Percentiles rank a stretch among this genome's conserved stretches.
phyloP scores from a whole-genome alignment of 2,888 invertebrate species.

The Latrodectus elegans region DNA sequence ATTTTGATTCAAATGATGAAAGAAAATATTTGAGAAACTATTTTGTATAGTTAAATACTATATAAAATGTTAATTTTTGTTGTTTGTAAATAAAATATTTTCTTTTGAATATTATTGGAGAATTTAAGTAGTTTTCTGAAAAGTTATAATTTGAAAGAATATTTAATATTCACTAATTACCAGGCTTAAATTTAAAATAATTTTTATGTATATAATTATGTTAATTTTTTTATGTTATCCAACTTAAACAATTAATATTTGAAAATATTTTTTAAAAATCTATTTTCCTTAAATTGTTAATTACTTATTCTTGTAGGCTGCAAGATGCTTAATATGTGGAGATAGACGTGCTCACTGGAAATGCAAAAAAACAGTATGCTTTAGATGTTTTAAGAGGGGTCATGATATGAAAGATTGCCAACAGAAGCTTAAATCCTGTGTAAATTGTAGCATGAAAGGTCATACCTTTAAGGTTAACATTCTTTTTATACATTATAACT shows the following conservation, averaged over 20 bases:
- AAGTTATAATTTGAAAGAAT: too few relatives aligned
- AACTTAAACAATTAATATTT: not conserved
- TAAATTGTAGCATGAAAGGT: constrained; percentile 31
- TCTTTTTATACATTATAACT: not conserved
- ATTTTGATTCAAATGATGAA: too few relatives aligned
- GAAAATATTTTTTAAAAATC: not conserved
- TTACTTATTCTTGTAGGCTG: constrained; percentile 11
- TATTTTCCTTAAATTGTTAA: not conserved
- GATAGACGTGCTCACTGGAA: not conserved
- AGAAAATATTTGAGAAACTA: too few relatives aligned
- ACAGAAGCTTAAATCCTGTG: not conserved
- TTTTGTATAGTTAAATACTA: too few relatives aligned
- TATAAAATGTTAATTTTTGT: too few relatives aligned
- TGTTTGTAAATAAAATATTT: too few relatives aligned
- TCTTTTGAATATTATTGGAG: too few relatives aligned
- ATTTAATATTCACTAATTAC: too few relatives aligned
- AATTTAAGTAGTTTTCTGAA: too few relatives aligned
- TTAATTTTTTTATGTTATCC: not conserved
- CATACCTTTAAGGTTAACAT: constrained; percentile 24
- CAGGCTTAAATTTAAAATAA: not conserved
- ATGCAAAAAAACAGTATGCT: constrained; percentile 24
- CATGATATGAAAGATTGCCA: constrained; percentile 30
- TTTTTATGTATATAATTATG: not conserved
- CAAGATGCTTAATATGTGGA: constrained; percentile 50
- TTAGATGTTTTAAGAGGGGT: constrained; percentile 14